Conservation (phyloP, 1,140 invertebrate genomes). For the Meloidogyne floridensis region DNA sequence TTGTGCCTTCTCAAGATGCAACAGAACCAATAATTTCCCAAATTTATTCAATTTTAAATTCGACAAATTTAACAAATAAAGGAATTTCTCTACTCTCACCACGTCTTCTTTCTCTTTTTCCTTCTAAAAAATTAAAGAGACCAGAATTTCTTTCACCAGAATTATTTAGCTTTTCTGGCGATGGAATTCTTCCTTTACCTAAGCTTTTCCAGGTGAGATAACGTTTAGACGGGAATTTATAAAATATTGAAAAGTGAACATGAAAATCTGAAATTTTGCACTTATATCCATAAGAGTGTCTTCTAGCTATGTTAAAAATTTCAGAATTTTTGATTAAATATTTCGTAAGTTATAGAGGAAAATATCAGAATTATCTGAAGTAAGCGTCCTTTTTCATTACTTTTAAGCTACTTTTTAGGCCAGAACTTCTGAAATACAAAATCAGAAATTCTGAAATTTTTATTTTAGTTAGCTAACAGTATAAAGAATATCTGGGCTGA, state of each 20-base stretch:
- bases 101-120: slow-evolving; percentile 9
- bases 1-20: neutral
- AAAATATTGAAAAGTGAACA: neutral
- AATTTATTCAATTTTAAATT: slow-evolving; percentile 4
- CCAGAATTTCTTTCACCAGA: slow-evolving; percentile 15
- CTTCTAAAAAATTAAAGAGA: neutral
- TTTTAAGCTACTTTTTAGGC: neutral
- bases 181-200: slow-evolving; percentile 3
- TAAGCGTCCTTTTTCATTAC: neutral
- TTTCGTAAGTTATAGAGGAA: neutral
- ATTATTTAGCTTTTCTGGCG: neutral
- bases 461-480: neutral
- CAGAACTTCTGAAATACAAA: neutral
- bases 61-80: slow-evolving; percentile 4
- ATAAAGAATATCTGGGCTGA: neutral
- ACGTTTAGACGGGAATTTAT: neutral
- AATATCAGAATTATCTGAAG: neutral
- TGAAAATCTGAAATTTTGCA: neutral
- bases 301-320: neutral
- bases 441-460: neutral
- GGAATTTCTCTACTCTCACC: neutral
- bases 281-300: neutral
- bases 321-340: neutral
- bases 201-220: slow-evolving; percentile 2
- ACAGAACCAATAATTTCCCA: neutral